Conservation (phyloP, 2,797 vertebrate genomes). For the Enteromius argenteus region DNA sequence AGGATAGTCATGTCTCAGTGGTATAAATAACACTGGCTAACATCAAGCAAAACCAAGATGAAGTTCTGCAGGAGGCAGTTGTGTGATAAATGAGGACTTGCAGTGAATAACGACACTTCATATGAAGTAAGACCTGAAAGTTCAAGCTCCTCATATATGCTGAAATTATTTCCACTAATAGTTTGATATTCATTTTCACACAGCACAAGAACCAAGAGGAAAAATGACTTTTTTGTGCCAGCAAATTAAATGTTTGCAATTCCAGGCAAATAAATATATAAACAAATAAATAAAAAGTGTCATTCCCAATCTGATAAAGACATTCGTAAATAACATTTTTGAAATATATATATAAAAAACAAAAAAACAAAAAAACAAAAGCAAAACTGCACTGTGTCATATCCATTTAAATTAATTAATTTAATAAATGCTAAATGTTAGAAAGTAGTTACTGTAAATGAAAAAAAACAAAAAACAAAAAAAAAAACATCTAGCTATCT, state of each 20-base stretch:
- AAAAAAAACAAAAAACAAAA: no score
- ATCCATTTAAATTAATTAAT: no score
- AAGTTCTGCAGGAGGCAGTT: constrained; percentile 36
- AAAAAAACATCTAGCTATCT: no score
- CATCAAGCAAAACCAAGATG: constrained; percentile 24
- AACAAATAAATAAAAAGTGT: no score
- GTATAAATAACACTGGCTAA: constrained; percentile 19
- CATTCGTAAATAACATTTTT: not conserved
- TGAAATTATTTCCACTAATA: not conserved
- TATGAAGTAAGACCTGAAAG: constrained; percentile 63
- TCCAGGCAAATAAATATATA: not conserved
- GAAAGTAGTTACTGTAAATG: no score
- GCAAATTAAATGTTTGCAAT: constrained; percentile 1
- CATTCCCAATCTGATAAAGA: not conserved
- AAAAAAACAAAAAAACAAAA: no score
- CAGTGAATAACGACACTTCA: constrained; percentile 58
- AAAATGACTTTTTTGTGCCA: not conserved
- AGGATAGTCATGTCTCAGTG: constrained; percentile 9
- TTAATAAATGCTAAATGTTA: no score
- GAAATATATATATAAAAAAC: not conserved
- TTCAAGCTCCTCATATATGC: constrained; percentile 46
- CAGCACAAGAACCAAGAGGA: not conserved
- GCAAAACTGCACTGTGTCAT: no score
- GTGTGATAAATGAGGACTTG: constrained; percentile 65
- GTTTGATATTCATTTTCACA: constrained; percentile 17